Evolutionary conservation across 2,888 invertebrate species (phyloP).

Genomic region (Crematogaster levior): DNA sequence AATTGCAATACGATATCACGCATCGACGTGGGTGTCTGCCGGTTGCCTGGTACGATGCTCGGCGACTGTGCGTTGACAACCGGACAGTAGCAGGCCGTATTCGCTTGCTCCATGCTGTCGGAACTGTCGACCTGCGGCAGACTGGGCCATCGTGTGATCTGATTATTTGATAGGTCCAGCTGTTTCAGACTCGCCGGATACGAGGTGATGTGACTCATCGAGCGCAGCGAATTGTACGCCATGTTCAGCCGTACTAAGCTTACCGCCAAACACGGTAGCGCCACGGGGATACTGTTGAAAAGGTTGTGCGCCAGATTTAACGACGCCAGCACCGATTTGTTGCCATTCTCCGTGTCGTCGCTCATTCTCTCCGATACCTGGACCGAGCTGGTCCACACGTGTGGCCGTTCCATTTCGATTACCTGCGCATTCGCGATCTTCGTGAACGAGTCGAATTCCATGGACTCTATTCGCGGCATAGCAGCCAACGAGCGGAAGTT

Average conservation of each 20-base stretch:
- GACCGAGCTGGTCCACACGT: slow-evolving; percentile 91
- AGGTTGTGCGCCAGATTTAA: slow-evolving; percentile 97
- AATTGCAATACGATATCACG: slow-evolving; percentile 91
- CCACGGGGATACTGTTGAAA: slow-evolving; percentile 94
- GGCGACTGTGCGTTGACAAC: slow-evolving; percentile 81
- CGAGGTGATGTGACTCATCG: slow-evolving; percentile 89
- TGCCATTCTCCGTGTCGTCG: slow-evolving; percentile 87
- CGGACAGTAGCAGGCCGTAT: slow-evolving; percentile 91
- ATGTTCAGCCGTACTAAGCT: slow-evolving; percentile 95
- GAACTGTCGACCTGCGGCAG: slow-evolving; percentile 89
- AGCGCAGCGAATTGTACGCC: slow-evolving; percentile 93
- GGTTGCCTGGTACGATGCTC: slow-evolving; percentile 79
- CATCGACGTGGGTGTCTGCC: slow-evolving; percentile 88
- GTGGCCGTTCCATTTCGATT: slow-evolving; percentile 90
- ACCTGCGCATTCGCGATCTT: slow-evolving; percentile 83
- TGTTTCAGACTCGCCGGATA: slow-evolving; percentile 96
- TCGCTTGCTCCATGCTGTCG: slow-evolving; percentile 89
- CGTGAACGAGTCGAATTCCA: slow-evolving; percentile 83
- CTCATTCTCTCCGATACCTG: slow-evolving; percentile 90
- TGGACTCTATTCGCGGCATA: slow-evolving; percentile 81
- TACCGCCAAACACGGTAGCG: slow-evolving; percentile 96
- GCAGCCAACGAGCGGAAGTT: slow-evolving; percentile 79
- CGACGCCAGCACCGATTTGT: slow-evolving; percentile 90
- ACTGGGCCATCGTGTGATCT: slow-evolving; percentile 96
- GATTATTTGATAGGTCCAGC: slow-evolving; percentile 96